These are phyloP conservation scores for Coluber constrictor DNA, from an alignment of 2,797 vertebrate genomes.

Conservation along the genomic window DNA sequence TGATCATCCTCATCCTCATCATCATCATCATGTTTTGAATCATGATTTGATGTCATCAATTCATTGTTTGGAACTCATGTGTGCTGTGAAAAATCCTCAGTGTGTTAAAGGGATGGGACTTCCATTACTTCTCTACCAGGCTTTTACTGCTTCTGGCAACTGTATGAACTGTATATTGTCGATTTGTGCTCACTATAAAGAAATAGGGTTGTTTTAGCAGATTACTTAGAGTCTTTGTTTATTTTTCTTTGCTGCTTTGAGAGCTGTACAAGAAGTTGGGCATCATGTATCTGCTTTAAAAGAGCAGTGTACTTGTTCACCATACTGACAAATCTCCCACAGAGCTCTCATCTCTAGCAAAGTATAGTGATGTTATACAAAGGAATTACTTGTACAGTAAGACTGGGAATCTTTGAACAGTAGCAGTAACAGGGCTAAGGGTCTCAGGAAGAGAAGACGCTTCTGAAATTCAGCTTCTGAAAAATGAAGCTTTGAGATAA, in stretches of 20 bases:
- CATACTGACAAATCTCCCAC: conserved; percentile 21
- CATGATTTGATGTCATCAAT: background rate
- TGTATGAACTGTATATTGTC: background rate
- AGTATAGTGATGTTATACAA: accelerated
- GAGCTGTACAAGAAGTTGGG: conserved; percentile 15
- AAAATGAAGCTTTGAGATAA: conserved; percentile 20
- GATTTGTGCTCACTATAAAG: background rate
- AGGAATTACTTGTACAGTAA: background rate
- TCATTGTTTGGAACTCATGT: background rate
- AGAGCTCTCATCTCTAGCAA: background rate
- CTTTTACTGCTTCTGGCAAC: background rate
- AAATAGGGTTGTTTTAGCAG: background rate
- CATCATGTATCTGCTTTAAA: conserved; percentile 19
- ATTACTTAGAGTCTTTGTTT: conserved; percentile 32
- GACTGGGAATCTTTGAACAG: background rate
- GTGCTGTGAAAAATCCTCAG: background rate
- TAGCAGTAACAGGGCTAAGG: conserved; percentile 4
- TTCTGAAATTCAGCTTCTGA: background rate
- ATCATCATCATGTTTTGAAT: background rate
- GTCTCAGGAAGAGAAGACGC: background rate
- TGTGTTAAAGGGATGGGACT: background rate
- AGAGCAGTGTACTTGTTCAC: conserved; percentile 19
- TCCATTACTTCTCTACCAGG: background rate
- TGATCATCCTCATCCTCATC: background rate
- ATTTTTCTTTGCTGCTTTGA: background rate